Percentiles rank a stretch among this genome's conserved stretches.
These are phyloP conservation scores for Chymomyza costata DNA, from an alignment of 1,140 invertebrate genomes.

Conservation along the genomic window DNA sequence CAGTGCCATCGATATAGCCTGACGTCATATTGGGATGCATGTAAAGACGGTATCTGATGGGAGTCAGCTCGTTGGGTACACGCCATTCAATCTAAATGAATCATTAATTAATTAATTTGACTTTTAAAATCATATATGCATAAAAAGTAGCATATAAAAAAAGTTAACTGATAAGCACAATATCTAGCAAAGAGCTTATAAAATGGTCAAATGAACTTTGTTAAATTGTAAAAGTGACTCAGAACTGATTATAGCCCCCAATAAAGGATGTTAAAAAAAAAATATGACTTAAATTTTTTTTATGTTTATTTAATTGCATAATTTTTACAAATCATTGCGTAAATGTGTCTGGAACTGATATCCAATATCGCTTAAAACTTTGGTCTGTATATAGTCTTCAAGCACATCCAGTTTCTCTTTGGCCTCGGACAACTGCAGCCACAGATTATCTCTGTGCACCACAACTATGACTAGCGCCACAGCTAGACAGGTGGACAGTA, in stretches of 20 bases:
- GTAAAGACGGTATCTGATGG: conserved; percentile 85
- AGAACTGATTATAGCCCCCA: too few species aligned
- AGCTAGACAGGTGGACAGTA: conserved; percentile 42
- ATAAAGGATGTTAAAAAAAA: too few species aligned
- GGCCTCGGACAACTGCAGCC: conserved; percentile 41
- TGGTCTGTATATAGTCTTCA: conserved; percentile 52
- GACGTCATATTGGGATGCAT: conserved; percentile 83
- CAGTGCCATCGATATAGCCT: conserved; percentile 80
- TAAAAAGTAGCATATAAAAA: too few species aligned
- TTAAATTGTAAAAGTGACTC: too few species aligned
- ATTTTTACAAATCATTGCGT: conserved; percentile 3
- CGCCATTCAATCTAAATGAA: conserved; percentile 75
- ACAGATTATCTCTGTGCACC: conserved; percentile 50
- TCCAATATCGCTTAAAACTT: conserved; percentile 1
- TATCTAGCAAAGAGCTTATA: too few species aligned
- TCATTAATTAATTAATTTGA: not conserved
- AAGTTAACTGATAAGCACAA: too few species aligned
- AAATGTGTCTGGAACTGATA: conserved; percentile 1
- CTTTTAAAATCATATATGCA: too few species aligned
- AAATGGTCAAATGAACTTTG: too few species aligned
- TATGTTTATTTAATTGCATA: too few species aligned
- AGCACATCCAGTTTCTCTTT: conserved; percentile 56
- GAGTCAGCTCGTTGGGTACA: conserved; percentile 81
- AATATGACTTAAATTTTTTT: too few species aligned
- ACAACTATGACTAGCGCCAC: conserved; percentile 48